Percentiles rank a stretch among this genome's conserved stretches.
These are phyloP conservation scores for Spea bombifrons DNA, from an alignment of 2,113 vertebrate genomes.

Conservation along the genomic window DNA sequence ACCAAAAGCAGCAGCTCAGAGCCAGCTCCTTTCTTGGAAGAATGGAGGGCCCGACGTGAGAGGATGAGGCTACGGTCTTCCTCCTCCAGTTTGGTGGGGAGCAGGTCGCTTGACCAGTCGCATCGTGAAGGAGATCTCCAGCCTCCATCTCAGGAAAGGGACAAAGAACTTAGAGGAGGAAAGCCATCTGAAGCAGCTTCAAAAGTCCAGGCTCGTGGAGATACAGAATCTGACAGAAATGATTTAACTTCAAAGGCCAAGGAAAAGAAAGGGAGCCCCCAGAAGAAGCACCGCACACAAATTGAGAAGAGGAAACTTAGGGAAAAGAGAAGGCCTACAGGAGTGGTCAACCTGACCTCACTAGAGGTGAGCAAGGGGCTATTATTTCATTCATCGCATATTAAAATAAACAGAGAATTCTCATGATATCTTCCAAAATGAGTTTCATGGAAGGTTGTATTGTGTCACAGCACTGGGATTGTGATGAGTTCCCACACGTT, in stretches of 20 bases:
- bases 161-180: neutral
- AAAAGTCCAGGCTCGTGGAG: neutral
- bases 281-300: slow-evolving; percentile 39
- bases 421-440: no score
- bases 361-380: neutral
- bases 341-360: slow-evolving; percentile 26
- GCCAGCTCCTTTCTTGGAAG: slow-evolving; percentile 40
- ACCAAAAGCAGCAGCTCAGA: slow-evolving; percentile 13
- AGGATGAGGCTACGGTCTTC: slow-evolving; percentile 38
- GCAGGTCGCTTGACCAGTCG: slow-evolving; percentile 11
- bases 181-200: neutral
- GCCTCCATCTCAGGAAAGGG: neutral
- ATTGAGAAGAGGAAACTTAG: slow-evolving; percentile 45
- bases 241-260: slow-evolving; percentile 19
- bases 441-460: no score
- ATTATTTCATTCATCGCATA: neutral
- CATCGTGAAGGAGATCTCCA: slow-evolving; percentile 23
- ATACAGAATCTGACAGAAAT: slow-evolving; percentile 4
- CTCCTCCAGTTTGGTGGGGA: slow-evolving; percentile 18
- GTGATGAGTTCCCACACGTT: no score
- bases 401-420: neutral
- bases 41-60: slow-evolving; percentile 41
- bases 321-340: slow-evolving; percentile 43
- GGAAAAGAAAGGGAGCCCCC: slow-evolving; percentile 26
- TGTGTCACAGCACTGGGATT: no score